Percentiles rank a stretch among this genome's conserved stretches.
Conservation (phyloP, 2,888 invertebrate species). For the Ophion ventricosus region DNA sequence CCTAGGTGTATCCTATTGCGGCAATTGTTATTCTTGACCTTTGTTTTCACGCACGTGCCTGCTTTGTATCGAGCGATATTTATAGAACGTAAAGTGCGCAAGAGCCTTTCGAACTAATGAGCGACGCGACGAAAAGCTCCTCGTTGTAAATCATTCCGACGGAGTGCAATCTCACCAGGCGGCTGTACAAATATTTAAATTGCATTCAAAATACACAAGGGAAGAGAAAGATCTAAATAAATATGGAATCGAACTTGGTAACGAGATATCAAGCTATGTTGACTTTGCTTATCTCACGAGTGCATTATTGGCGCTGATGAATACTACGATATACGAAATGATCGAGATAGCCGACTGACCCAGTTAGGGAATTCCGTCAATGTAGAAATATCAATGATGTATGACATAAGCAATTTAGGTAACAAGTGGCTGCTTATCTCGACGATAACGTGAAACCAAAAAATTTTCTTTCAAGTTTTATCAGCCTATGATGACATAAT, state of each 20-base stretch:
- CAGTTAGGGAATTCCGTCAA: not conserved
- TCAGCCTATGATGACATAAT: not conserved
- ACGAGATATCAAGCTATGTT: not conserved
- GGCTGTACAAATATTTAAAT: not conserved
- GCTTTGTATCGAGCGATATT: not conserved
- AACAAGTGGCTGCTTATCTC: not conserved
- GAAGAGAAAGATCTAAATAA: not conserved
- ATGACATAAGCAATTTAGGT: not conserved
- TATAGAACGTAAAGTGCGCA: not conserved
- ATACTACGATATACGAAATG: not conserved
- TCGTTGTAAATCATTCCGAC: not conserved
- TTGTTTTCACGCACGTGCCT: not conserved
- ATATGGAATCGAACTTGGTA: not conserved
- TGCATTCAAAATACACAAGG: not conserved
- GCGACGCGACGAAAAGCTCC: not conserved
- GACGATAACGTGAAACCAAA: not conserved
- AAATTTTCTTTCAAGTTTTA: not conserved
- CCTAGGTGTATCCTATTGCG: too few species aligned
- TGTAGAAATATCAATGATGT: not conserved
- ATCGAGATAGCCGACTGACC: not conserved
- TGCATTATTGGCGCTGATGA: not conserved
- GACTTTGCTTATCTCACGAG: not conserved
- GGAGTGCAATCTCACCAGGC: not conserved
- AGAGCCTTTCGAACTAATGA: not conserved
- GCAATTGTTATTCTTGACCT: not conserved